Evolutionary conservation across 2,888 invertebrate genomes (phyloP).

Genomic region (Mesoligia furuncula): DNA sequence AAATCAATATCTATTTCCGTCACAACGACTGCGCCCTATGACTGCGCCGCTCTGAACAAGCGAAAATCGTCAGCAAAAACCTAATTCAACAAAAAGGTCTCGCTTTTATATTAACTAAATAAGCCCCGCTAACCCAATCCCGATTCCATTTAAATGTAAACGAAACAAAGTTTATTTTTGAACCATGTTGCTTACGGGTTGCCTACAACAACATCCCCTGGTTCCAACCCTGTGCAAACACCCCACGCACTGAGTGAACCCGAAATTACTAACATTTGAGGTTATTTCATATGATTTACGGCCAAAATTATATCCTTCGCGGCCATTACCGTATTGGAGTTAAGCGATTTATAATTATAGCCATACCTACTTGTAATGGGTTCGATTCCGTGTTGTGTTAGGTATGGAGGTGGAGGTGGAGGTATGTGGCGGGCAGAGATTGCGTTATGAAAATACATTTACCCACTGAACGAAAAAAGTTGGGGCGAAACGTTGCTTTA

Average conservation of each 20-base stretch:
- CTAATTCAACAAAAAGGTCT: conserved; percentile 44
- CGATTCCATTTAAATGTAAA: conserved; percentile 50
- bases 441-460: conserved; percentile 36
- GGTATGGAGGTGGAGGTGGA: background rate
- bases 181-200: conserved; percentile 33
- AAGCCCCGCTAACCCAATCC: conserved; percentile 51
- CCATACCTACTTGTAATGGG: conserved; percentile 41
- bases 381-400: conserved; percentile 45
- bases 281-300: conserved; percentile 82
- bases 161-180: conserved; percentile 59
- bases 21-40: conserved; percentile 2
- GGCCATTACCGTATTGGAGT: conserved; percentile 58
- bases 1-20: conserved; percentile 53
- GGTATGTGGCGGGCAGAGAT: conserved; percentile 22
- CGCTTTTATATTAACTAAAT: conserved; percentile 54
- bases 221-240: conserved; percentile 51
- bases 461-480: conserved; percentile 9
- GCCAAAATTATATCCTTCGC: conserved; percentile 69
- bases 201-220: conserved; percentile 42
- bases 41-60: conserved; percentile 16
- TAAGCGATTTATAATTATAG: conserved; percentile 65
- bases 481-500: conserved; percentile 10
- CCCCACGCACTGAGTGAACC: conserved; percentile 54
- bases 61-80: conserved; percentile 37
- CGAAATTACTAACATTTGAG: conserved; percentile 81